These are phyloP conservation scores for Oreocharis arfaki DNA, from an alignment of 2,113 vertebrate species.

Conservation along the genomic window DNA sequence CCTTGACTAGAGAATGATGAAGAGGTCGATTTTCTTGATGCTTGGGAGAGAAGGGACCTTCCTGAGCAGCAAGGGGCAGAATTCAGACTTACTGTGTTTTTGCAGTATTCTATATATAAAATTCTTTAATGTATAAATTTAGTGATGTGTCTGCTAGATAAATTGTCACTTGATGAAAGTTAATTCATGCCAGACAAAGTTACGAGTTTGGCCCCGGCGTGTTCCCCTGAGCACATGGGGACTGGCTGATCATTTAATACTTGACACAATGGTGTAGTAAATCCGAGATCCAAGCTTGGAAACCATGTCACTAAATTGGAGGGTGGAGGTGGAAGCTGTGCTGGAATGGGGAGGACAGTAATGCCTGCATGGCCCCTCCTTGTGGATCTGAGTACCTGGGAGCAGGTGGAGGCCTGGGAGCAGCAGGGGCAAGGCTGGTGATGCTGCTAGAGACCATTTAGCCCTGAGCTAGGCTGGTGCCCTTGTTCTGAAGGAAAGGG, in stretches of 20 bases:
- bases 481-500: not conserved
- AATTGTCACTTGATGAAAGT: constrained; percentile 66
- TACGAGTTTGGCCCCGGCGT: not conserved
- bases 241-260: constrained; percentile 36
- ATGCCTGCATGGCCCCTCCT: not conserved
- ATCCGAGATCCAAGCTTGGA: not conserved
- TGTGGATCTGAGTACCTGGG: not conserved
- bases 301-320: constrained; percentile 21
- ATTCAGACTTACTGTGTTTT: constrained; percentile 92
- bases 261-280: constrained; percentile 36
- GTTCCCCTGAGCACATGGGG: not conserved
- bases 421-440: not conserved
- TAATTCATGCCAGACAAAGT: constrained; percentile 48
- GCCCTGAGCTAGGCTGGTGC: not conserved
- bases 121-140: constrained; percentile 74
- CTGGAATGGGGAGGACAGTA: not conserved
- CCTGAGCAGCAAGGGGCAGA: constrained; percentile 77
- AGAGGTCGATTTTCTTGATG: constrained; percentile 65
- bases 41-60: constrained; percentile 73
- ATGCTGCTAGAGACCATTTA: not conserved
- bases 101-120: constrained; percentile 85
- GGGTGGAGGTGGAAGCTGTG: not conserved
- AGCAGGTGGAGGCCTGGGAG: not conserved
- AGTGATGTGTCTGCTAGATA: constrained; percentile 69
- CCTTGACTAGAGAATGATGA: constrained; percentile 30